Evolutionary conservation across 2,888 invertebrate species (phyloP).

Genomic region (Trichogramma evanescens): DNA sequence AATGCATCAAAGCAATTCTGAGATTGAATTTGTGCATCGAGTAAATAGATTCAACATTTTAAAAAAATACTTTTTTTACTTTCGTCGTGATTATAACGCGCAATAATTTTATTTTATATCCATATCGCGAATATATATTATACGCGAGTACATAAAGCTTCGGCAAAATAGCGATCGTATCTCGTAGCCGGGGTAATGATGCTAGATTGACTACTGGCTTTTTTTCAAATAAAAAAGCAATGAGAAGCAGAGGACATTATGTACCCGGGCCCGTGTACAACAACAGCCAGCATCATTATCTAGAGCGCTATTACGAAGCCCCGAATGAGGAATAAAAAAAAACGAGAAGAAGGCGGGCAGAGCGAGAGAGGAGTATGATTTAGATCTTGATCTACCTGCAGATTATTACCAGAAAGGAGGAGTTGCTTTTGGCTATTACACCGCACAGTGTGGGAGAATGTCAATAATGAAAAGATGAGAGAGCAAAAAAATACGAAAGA

Average conservation of each 20-base stretch:
- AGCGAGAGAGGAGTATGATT: slow-evolving; percentile 19
- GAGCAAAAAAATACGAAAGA: neutral
- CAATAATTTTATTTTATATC: too few relatives aligned
- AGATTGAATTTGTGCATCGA: too few relatives aligned
- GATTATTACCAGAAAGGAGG: slow-evolving; percentile 17
- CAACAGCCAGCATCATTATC: slow-evolving; percentile 23
- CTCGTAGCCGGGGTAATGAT: slow-evolving; percentile 7
- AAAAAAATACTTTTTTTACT: too few relatives aligned
- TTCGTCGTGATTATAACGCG: too few relatives aligned
- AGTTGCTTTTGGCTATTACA: slow-evolving; percentile 14
- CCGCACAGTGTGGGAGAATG: slow-evolving; percentile 3
- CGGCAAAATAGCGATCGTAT: slow-evolving; percentile 13
- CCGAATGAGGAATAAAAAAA: slow-evolving; percentile 12
- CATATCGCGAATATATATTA: too few relatives aligned
- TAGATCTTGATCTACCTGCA: slow-evolving; percentile 21
- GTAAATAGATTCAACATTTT: too few relatives aligned
- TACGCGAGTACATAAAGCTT: too few relatives aligned
- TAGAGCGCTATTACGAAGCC: slow-evolving; percentile 22
- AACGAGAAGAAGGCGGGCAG: slow-evolving; percentile 14
- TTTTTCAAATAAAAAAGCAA: neutral
- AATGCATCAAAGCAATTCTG: too few relatives aligned
- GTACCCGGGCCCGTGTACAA: slow-evolving; percentile 13
- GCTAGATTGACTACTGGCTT: slow-evolving; percentile 11
- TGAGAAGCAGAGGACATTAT: slow-evolving; percentile 2
- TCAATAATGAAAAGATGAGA: slow-evolving; percentile 17